A percentile compares a stretch with the other conserved stretches of the same genome.
phyloP scores from a whole-genome alignment of 2,888 invertebrate genomes.

The Empis stercorea region DNA sequence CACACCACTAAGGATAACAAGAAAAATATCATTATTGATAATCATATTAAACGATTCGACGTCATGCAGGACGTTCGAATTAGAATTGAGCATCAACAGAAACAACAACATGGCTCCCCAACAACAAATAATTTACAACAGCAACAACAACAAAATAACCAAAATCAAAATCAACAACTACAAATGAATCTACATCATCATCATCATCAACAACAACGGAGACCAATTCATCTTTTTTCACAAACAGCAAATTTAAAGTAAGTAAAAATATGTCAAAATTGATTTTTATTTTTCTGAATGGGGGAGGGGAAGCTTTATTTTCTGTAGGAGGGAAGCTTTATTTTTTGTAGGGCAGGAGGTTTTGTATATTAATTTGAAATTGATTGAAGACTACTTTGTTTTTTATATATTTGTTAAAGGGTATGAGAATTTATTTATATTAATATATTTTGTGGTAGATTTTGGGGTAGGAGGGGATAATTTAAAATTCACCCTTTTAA shows the following conservation, averaged over 20 bases:
- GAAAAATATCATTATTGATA: not conserved
- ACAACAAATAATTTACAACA: not conserved
- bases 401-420: too few relatives aligned
- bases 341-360: too few relatives aligned
- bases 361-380: too few relatives aligned
- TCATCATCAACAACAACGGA: slow-evolving; percentile 2
- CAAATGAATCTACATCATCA: not conserved
- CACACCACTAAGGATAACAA: too few relatives aligned
- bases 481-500: too few relatives aligned
- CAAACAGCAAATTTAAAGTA: slow-evolving; percentile 15
- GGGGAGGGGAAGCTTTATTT: too few relatives aligned
- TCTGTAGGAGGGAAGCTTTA: too few relatives aligned
- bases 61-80: slow-evolving; percentile 35
- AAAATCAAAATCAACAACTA: not conserved
- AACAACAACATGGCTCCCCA: not conserved
- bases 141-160: not conserved
- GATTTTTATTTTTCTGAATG: not conserved
- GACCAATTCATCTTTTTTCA: slow-evolving; percentile 15
- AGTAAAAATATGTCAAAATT: slow-evolving; percentile 5
- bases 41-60: slow-evolving; percentile 8
- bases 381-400: too few relatives aligned
- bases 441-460: too few relatives aligned
- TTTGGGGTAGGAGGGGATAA: too few relatives aligned
- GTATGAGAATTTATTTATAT: too few relatives aligned
- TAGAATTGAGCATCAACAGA: slow-evolving; percentile 24